Conservation (phyloP, 2,888 invertebrate genomes). For the Odontomyia ornata region DNA sequence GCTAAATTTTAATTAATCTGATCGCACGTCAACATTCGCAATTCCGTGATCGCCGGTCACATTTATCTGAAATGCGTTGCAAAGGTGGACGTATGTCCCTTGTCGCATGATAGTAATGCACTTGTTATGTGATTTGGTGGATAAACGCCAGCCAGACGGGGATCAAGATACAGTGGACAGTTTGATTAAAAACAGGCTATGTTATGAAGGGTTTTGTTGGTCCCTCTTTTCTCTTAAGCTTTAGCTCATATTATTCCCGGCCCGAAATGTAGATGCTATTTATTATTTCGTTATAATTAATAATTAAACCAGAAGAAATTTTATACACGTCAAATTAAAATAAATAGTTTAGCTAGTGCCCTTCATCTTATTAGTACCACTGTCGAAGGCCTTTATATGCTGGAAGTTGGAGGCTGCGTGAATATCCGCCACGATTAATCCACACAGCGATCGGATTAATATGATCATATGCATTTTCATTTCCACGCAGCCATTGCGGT, state of each 20-base stretch:
- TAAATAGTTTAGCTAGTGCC: background rate
- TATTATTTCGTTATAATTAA: no score
- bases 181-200: no score
- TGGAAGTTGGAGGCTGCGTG: background rate
- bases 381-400: background rate
- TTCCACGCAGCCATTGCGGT: constrained; percentile 19
- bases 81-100: constrained; percentile 38
- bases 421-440: constrained; percentile 4
- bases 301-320: no score
- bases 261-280: no score
- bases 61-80: constrained; percentile 45
- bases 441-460: constrained; percentile 35
- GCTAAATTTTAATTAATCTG: constrained; percentile 51
- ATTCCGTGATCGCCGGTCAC: constrained; percentile 47
- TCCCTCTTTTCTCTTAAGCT: background rate
- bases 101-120: constrained; percentile 42
- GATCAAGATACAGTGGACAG: no score
- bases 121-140: constrained; percentile 42
- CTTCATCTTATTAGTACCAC: background rate
- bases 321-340: background rate
- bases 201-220: no score
- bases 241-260: background rate
- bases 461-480: constrained; percentile 30
- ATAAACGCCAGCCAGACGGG: constrained; percentile 22
- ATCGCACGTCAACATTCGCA: constrained; percentile 48